These are phyloP conservation scores for Arizona elegans DNA, from an alignment of 2,113 vertebrate genomes.

Conservation along the genomic window DNA sequence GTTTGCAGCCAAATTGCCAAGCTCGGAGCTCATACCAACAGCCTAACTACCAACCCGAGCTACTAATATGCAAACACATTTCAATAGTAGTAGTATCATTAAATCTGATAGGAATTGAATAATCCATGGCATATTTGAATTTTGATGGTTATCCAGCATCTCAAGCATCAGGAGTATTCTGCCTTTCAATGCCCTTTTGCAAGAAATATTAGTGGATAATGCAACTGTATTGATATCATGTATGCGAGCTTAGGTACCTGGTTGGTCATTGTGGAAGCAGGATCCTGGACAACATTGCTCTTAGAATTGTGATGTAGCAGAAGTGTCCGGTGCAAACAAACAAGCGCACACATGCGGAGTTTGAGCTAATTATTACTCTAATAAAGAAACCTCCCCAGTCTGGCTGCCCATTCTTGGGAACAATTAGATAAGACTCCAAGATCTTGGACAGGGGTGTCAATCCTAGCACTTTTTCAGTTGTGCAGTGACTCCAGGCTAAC, in stretches of 20 bases:
- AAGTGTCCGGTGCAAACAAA: neutral
- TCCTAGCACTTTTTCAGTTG: too few species aligned
- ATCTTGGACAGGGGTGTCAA: too few species aligned
- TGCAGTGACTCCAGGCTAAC: too few species aligned
- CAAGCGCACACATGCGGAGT: neutral
- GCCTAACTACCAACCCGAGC: too few species aligned
- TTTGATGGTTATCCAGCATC: neutral
- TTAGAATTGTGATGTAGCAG: neutral
- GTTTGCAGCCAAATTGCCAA: too few species aligned
- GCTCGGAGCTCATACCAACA: too few species aligned
- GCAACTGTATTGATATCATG: neutral
- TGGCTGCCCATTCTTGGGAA: too few species aligned
- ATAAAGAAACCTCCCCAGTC: neutral
- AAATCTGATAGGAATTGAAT: neutral
- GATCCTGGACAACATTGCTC: neutral
- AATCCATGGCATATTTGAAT: neutral
- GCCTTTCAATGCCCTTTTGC: neutral
- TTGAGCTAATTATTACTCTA: neutral
- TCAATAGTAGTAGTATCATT: neutral
- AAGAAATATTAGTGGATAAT: neutral
- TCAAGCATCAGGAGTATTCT: neutral
- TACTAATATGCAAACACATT: too few species aligned
- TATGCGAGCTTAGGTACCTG: neutral
- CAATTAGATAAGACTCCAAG: too few species aligned
- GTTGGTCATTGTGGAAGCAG: neutral